Evolutionary conservation across 1,140 invertebrate species (phyloP), one percentile per base, ranked within the genome.

Genomic region (Globodera ellingtonae): DNA sequence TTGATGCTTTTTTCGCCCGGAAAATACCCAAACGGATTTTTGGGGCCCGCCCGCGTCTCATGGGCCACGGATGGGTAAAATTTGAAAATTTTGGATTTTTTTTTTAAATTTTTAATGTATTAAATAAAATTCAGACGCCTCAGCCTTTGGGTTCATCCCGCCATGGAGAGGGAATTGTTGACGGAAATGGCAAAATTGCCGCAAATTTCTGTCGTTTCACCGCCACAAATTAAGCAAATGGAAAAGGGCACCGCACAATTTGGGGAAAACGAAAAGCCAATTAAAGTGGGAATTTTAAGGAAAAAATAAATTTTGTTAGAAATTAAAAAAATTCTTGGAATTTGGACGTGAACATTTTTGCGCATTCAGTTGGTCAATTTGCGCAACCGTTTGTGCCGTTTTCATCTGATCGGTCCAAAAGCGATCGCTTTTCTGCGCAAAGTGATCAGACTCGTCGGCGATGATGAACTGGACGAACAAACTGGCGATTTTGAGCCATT

Each of bases 41-140:
- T 82, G 52, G 81, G 81, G 24, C 81, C 81, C n/a, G 84, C 18
- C 7, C 71, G 80, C 44, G 82, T 80, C 78, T 69, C 74, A 8
- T 82, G 81, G 81, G 21, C 81, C n/a, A 18, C 8, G 44, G 50
- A 48, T 21, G n/a, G 71, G 65, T 81, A 48, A 62, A 47, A 65
- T 81, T 59, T 80, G 46, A 10, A 21, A 70, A n/a, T n/a, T 72
- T 50, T 70, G 15, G 66, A 48, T 6, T 47, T 67, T 8, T 8
- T 15, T 4, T 6, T 24, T 24, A 70, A 70, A 70, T 15, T 35
- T 10, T 21, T 3, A 46, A 70, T 13, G 35, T 15, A 48, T 70
- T 4, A 4, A 78, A 0, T n/a, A 69, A 79, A 56, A n/a, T 35
- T 56, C 21, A 73, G 66, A 18, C 56, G 65, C 9, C 79, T 81